phyloP scores from a whole-genome alignment of 1,140 invertebrate species.

The Pachyrhynchus sulphureomaculatus region DNA sequence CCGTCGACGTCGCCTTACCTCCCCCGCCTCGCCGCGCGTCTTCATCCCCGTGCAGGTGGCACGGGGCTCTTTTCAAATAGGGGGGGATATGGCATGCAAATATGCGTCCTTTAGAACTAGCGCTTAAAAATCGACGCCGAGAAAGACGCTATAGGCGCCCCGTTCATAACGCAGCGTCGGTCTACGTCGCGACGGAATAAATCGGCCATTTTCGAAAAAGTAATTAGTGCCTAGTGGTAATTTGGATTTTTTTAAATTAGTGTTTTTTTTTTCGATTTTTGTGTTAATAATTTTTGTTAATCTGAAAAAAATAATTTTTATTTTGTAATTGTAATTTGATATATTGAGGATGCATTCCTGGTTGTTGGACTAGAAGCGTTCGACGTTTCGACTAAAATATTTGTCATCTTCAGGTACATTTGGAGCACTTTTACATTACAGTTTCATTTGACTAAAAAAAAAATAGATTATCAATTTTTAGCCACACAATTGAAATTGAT shows the following conservation, averaged over 20 bases:
- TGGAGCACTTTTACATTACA: too few species aligned
- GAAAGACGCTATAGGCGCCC: slow-evolving; percentile 28
- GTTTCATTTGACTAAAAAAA: too few species aligned
- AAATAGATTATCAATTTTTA: too few species aligned
- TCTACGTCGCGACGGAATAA: slow-evolving; percentile 14
- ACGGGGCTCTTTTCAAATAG: neutral
- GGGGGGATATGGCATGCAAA: slow-evolving; percentile 34
- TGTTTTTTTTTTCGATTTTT: too few species aligned
- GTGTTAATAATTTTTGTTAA: too few species aligned
- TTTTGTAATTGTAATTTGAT: too few species aligned
- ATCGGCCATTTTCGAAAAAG: slow-evolving; percentile 25
- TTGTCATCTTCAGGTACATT: too few species aligned
- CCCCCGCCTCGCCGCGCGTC: neutral
- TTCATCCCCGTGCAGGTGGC: slow-evolving; percentile 3
- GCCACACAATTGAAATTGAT: too few species aligned
- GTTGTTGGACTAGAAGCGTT: too few species aligned
- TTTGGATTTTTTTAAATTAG: neutral
- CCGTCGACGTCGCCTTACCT: neutral
- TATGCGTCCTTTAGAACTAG: slow-evolving; percentile 33
- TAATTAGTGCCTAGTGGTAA: slow-evolving; percentile 17
- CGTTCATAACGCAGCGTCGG: slow-evolving; percentile 22
- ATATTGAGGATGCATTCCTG: too few species aligned
- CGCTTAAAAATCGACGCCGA: slow-evolving; percentile 32
- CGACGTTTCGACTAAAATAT: too few species aligned
- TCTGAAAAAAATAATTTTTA: too few species aligned